These are phyloP conservation scores for Aldabrachelys gigantea DNA, from an alignment of 2,113 vertebrate species.

Conservation along the genomic window DNA sequence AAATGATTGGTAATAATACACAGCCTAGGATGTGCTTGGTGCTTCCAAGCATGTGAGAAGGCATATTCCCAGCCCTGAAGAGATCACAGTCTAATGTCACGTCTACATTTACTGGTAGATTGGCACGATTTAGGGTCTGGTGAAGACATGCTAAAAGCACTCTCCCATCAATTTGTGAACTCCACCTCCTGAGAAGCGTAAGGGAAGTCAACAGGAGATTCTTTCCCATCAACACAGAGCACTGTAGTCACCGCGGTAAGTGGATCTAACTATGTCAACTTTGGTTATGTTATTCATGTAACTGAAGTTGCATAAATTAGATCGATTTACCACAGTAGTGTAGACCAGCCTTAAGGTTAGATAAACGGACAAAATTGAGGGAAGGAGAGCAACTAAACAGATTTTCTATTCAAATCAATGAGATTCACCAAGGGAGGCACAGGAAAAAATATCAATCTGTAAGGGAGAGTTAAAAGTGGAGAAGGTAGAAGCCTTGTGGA, in stretches of 20 bases:
- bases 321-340: no score
- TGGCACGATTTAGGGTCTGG: no score
- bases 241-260: no score
- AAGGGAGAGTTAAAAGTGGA: neutral
- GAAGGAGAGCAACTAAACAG: neutral
- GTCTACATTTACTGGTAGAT: no score
- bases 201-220: no score
- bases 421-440: neutral
- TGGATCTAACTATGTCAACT: no score
- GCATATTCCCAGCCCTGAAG: neutral
- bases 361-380: neutral
- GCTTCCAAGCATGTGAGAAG: neutral
- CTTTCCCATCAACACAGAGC: no score
- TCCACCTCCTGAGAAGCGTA: no score
- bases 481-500: neutral
- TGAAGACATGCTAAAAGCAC: no score
- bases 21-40: fast-evolving
- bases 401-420: neutral
- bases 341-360: neutral
- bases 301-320: no score
- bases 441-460: fast-evolving
- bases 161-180: no score
- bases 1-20: neutral
- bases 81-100: neutral
- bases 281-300: no score